Evolutionary conservation across 2,113 vertebrate species (phyloP).

Genomic region (Oncorhynchus tshawytscha): DNA sequence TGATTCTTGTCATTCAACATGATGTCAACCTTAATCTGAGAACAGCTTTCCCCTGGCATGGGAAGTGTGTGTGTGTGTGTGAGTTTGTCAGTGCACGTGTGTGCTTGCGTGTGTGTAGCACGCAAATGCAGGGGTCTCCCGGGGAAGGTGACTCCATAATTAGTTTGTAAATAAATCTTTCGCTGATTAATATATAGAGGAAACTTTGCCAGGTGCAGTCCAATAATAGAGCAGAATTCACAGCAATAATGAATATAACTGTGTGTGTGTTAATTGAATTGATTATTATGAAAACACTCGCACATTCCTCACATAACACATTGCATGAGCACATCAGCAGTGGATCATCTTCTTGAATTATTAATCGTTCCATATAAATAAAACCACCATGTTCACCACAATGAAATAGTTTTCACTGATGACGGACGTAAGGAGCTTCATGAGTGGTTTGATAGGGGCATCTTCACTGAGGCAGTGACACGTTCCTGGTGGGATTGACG

Average conservation of each 20-base stretch:
- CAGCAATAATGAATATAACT: too few species aligned
- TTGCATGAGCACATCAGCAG: background rate
- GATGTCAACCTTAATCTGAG: background rate
- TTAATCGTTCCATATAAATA: background rate
- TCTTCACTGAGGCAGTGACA: background rate
- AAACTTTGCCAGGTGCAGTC: background rate
- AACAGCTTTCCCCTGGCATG: background rate
- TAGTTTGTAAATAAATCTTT: background rate
- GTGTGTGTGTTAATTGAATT: too few species aligned
- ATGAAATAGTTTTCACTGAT: background rate
- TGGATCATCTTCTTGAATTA: background rate
- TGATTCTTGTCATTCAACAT: background rate
- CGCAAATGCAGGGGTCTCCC: background rate
- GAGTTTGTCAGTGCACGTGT: slow-evolving; percentile 1
- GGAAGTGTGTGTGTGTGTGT: background rate
- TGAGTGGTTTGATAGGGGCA: background rate
- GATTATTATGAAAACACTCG: too few species aligned
- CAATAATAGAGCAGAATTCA: too few species aligned
- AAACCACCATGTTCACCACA: background rate
- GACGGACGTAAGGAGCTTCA: background rate
- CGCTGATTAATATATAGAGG: background rate
- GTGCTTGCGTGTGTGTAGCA: background rate
- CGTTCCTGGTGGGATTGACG: too few species aligned
- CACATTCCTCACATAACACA: background rate
- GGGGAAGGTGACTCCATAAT: background rate